Percentiles rank a stretch among this genome's conserved stretches.
Evolutionary conservation across 2,888 invertebrate species (phyloP).

Genomic region (Cheilosia scutellata): DNA sequence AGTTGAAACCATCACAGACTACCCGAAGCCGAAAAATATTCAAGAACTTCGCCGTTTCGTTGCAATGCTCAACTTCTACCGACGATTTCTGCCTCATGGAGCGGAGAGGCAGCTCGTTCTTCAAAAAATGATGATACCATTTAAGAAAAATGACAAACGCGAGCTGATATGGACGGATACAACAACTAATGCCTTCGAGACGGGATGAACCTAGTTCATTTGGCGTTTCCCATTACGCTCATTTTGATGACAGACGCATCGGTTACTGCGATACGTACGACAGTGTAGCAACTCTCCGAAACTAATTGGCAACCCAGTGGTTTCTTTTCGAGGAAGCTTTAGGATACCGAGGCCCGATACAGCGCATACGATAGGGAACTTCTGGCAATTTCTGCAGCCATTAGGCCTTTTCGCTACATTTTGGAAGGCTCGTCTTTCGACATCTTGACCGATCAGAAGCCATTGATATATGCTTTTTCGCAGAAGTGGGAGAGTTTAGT

Average conservation of each 20-base stretch:
- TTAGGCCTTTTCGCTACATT: no score
- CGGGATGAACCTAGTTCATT: background rate
- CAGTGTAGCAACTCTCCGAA: background rate
- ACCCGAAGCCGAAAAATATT: background rate
- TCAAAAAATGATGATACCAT: constrained; percentile 5
- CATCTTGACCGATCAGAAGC: no score
- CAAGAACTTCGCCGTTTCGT: background rate
- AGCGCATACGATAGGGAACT: no score
- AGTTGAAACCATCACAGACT: background rate
- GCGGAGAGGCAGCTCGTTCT: background rate
- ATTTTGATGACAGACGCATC: background rate
- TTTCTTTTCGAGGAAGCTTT: no score
- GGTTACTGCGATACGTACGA: background rate
- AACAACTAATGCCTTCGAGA: background rate
- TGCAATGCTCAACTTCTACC: constrained; percentile 6
- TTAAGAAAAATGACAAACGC: background rate
- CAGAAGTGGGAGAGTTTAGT: background rate
- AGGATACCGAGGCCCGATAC: no score
- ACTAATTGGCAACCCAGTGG: background rate
- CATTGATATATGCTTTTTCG: background rate
- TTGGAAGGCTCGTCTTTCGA: no score
- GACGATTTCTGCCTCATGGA: background rate
- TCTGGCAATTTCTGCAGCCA: no score
- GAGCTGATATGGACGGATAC: background rate
- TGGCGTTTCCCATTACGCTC: background rate